These are phyloP conservation scores for Rhopalosiphum nymphaeae DNA, from an alignment of 2,888 invertebrate species.

Conservation along the genomic window DNA sequence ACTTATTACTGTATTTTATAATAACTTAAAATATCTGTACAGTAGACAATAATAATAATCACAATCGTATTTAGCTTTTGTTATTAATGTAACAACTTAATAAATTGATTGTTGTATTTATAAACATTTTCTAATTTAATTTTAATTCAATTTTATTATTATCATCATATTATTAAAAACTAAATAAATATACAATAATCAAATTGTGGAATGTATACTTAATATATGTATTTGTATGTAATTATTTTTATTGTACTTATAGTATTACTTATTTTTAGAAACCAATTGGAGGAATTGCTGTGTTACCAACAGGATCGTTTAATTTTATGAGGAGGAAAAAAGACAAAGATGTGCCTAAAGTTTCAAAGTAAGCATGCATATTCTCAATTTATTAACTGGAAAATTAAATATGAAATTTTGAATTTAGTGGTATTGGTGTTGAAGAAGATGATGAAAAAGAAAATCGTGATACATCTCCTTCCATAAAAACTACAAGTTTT, in stretches of 20 bases:
- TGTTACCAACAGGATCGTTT: conserved; percentile 78
- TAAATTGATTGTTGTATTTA: not conserved
- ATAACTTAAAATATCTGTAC: not conserved
- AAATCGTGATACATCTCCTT: conserved; percentile 68
- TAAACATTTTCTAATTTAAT: not conserved
- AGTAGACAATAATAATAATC: not conserved
- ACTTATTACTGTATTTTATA: not conserved
- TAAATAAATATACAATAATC: not conserved
- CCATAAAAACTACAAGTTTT: conserved; percentile 63
- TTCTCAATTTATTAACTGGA: not conserved
- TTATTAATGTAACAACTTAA: not conserved
- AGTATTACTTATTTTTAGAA: conserved; percentile 73
- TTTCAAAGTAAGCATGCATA: conserved; percentile 66
- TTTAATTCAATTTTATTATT: not conserved
- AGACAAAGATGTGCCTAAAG: conserved; percentile 71
- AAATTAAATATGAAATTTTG: conserved; percentile 18
- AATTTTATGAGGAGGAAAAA: conserved; percentile 74
- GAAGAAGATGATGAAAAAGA: conserved; percentile 69
- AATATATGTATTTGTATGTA: not conserved
- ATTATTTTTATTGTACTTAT: conserved; percentile 68
- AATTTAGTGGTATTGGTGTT: conserved; percentile 59
- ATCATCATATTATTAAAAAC: not conserved
- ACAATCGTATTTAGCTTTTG: not conserved
- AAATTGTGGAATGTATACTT: not conserved
- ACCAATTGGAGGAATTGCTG: conserved; percentile 86